Base-by-base conservation (phyloP, 2,888 invertebrate genomes). In the Ditula angustiorana region DNA sequence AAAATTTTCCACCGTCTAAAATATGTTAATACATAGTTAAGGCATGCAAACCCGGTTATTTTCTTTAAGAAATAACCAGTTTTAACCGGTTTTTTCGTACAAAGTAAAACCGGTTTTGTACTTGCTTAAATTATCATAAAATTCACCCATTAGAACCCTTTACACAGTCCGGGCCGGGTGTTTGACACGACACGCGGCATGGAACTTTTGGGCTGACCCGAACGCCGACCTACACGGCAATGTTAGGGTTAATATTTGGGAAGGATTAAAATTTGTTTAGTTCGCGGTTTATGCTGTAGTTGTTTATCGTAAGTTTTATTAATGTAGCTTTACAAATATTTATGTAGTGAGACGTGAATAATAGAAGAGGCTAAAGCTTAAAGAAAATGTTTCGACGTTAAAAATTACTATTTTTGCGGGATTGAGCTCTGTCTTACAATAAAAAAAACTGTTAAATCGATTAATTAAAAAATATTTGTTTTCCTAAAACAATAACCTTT, bases 161-260 rank as follows among this genome's bases (percentile, higher is more conserved):
- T 3, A 24, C 28, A 16, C 7, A 21, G 19, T 1, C 16, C 2
- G 23, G 41, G 41, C n/a, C 3, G 3, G 16, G 5, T 13, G 23
- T 44, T 21, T 35, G 52, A 35, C 35, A 53, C 50, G 13, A 11
- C 30, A 11, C 7, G 16, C 11, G 19, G 13, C 5, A 28, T 16
- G 23, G 50, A 50, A 50, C 19, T 19, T 19, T 28, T 11, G 30
- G 28, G 28, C 10, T 19, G 28, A 19, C 19, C 50, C 28, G 16
- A 16, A 41, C 13, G 30, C 50, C 16, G 30, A 28, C 30, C 30
- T 23, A 33, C 30, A 33, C 7, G 50, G 10, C n/a, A 19, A 2
- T 30, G 33, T 28, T 16, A 3, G 7, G 52, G 33, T 52, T 52
- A 33, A 52, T 52, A 52, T 52, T 52, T 52, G 52, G 23, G n/a